Conservation (phyloP, 1,140 invertebrate species). For the Drosophila gunungcola region DNA sequence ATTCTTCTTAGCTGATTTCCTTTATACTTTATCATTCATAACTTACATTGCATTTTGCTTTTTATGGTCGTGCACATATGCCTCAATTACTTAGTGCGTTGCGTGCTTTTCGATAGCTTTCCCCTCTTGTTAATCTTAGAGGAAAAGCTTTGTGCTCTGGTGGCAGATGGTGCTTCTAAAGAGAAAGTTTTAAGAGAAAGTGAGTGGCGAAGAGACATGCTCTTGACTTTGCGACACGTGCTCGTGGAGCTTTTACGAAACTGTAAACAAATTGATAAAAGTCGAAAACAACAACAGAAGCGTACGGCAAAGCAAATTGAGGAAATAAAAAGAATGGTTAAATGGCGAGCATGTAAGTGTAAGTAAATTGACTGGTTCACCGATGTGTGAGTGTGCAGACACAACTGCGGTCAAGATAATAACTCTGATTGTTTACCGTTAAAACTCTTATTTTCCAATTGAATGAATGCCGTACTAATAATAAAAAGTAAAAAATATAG, state of each 20-base stretch:
- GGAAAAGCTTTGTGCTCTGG: slow-evolving; percentile 63
- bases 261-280: slow-evolving; percentile 65
- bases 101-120: slow-evolving; percentile 57
- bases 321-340: slow-evolving; percentile 39
- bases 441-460: not conserved
- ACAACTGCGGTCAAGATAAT: slow-evolving; percentile 23
- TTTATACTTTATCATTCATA: slow-evolving; percentile 11
- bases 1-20: slow-evolving; percentile 9
- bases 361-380: slow-evolving; percentile 37
- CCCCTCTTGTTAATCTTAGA: slow-evolving; percentile 4
- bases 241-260: slow-evolving; percentile 57
- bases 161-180: slow-evolving; percentile 63
- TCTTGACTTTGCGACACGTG: slow-evolving; percentile 49
- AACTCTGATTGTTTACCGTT: not conserved
- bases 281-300: slow-evolving; percentile 20
- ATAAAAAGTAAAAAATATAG: too few species aligned
- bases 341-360: slow-evolving; percentile 28
- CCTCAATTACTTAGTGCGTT: slow-evolving; percentile 51
- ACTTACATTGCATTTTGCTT: slow-evolving; percentile 51
- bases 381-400: slow-evolving; percentile 19
- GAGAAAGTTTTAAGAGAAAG: slow-evolving; percentile 50
- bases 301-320: slow-evolving; percentile 39
- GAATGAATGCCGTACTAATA: too few species aligned
- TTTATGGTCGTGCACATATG: slow-evolving; percentile 61
- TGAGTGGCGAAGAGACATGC: slow-evolving; percentile 42